A percentile compares a stretch with the other conserved stretches of the same genome.
These are phyloP conservation scores for Brachyopa scutellaris DNA, from an alignment of 2,888 invertebrate genomes.

Conservation along the genomic window DNA sequence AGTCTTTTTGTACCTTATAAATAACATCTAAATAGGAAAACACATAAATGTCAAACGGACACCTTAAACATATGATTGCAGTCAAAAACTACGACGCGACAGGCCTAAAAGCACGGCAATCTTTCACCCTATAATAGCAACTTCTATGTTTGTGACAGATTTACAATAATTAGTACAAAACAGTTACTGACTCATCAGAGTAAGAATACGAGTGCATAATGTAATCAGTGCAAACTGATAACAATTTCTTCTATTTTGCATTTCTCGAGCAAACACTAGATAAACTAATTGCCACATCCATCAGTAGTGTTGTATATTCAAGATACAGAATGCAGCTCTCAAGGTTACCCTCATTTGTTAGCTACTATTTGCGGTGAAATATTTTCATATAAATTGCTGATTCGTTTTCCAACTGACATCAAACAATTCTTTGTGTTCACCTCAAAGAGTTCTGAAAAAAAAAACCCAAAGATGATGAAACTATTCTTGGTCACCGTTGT, in stretches of 20 bases:
- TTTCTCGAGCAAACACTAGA: constrained; percentile 1
- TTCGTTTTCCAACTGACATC: background rate
- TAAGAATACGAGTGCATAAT: too few relatives aligned
- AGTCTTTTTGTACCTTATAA: too few relatives aligned
- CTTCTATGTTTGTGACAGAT: too few relatives aligned
- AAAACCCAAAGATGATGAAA: constrained; percentile 24
- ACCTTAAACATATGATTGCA: too few relatives aligned
- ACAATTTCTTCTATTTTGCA: constrained; percentile 18
- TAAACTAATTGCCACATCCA: constrained; percentile 41
- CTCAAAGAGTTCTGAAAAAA: background rate
- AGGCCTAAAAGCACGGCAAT: too few relatives aligned
- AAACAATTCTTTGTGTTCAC: constrained; percentile 13
- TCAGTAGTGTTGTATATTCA: constrained; percentile 3
- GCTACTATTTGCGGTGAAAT: background rate
- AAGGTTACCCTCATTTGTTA: background rate
- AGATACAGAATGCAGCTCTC: background rate
- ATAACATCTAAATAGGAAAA: too few relatives aligned
- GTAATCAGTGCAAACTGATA: constrained; percentile 1
- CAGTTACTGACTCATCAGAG: too few relatives aligned
- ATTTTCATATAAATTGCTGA: constrained; percentile 13
- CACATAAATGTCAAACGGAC: too few relatives aligned
- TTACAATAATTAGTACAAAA: too few relatives aligned
- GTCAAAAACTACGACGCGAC: too few relatives aligned
- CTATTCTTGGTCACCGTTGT: background rate
- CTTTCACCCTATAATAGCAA: too few relatives aligned